Percentiles rank a stretch among this genome's conserved stretches.
Conservation (phyloP, 2,888 invertebrate genomes). For the Pegoplata infirma region DNA sequence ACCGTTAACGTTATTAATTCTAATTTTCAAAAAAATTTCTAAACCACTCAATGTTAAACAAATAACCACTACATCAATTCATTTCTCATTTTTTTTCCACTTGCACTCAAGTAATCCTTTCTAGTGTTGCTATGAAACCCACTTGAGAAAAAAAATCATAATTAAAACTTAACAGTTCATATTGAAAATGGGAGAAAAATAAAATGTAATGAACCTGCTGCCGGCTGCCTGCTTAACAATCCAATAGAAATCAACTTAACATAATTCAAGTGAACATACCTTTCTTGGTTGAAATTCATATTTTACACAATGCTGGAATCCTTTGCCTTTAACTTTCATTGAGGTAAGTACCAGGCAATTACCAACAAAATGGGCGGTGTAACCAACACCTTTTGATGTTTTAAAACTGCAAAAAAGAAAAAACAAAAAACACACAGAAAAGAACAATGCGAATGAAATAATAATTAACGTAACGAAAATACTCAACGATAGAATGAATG, state of each 20-base stretch:
- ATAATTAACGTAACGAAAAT: background rate
- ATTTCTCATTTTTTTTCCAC: background rate
- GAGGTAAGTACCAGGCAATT: constrained; percentile 98
- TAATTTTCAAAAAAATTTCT: no score
- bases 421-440: background rate
- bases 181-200: background rate
- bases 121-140: background rate
- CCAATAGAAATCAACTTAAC: background rate
- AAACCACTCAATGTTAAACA: no score
- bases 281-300: constrained; percentile 99
- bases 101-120: background rate
- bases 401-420: constrained; percentile 87
- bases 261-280: constrained; percentile 81
- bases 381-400: constrained; percentile 99
- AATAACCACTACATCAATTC: background rate
- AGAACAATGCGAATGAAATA: constrained; percentile 13
- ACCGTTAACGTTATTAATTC: no score
- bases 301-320: constrained; percentile 99
- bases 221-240: background rate
- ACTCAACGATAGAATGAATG: constrained; percentile 2
- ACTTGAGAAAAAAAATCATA: background rate
- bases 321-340: constrained; percentile 99
- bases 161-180: background rate
- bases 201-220: background rate
- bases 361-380: constrained; percentile 99